These are phyloP conservation scores for Dorcus hopei DNA, from an alignment of 2,888 invertebrate genomes.

Conservation along the genomic window DNA sequence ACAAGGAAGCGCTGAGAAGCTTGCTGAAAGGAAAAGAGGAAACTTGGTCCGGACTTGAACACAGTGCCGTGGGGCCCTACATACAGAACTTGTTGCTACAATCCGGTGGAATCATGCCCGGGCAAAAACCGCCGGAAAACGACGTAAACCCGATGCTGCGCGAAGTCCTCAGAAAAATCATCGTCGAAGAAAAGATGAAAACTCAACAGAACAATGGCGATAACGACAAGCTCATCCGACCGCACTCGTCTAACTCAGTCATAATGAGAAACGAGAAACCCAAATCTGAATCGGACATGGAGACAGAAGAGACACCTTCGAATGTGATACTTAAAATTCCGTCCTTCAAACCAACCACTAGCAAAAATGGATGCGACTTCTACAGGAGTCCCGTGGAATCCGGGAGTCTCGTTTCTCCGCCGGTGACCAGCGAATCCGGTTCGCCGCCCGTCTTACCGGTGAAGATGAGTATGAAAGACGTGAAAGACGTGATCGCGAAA, in stretches of 20 bases:
- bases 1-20: slow-evolving; percentile 53
- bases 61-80: slow-evolving; percentile 53
- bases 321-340: slow-evolving; percentile 89
- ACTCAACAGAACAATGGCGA: slow-evolving; percentile 41
- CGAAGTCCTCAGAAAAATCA: slow-evolving; percentile 56
- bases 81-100: slow-evolving; percentile 54
- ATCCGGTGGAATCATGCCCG: slow-evolving; percentile 38
- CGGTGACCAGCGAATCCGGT: slow-evolving; percentile 51
- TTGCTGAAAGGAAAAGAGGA: slow-evolving; percentile 53
- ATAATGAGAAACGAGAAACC: slow-evolving; percentile 40
- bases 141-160: slow-evolving; percentile 49
- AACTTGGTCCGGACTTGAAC: slow-evolving; percentile 50
- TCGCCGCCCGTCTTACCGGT: slow-evolving; percentile 54
- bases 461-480: slow-evolving; percentile 71
- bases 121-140: slow-evolving; percentile 39
- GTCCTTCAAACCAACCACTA: slow-evolving; percentile 72
- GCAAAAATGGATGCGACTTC: slow-evolving; percentile 18
- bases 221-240: slow-evolving; percentile 39
- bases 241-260: slow-evolving; percentile 49
- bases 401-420: slow-evolving; percentile 50
- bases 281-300: slow-evolving; percentile 47
- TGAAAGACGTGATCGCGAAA: slow-evolving; percentile 89
- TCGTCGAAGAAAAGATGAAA: slow-evolving; percentile 54
- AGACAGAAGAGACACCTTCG: slow-evolving; percentile 58
- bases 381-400: slow-evolving; percentile 30